Evolutionary conservation across 2,888 invertebrate species (phyloP).

Genomic region (Oscheius sp.): DNA sequence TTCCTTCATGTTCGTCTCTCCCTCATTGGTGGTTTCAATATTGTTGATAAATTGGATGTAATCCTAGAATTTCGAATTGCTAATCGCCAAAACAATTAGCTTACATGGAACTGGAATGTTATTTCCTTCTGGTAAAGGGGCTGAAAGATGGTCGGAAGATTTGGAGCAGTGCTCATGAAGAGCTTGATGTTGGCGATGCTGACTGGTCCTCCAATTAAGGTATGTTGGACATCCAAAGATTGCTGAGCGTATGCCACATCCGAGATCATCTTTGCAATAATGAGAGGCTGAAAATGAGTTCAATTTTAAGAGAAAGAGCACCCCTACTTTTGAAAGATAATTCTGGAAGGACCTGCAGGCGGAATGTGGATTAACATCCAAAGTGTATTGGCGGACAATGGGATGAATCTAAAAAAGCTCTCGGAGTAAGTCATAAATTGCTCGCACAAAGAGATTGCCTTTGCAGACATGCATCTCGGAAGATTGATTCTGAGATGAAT

Average conservation of each 20-base stretch:
- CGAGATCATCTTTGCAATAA: background rate
- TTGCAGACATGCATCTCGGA: background rate
- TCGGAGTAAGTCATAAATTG: background rate
- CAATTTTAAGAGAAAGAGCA: background rate
- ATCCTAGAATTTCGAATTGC: background rate
- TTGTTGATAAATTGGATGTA: background rate
- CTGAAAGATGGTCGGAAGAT: constrained; percentile 1
- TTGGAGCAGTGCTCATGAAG: constrained; percentile 5
- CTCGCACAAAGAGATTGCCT: too few species aligned
- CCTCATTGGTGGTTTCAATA: background rate
- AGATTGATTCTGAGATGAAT: background rate
- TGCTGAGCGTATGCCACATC: background rate
- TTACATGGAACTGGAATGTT: background rate
- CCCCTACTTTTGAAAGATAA: background rate
- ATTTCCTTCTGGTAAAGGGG: background rate
- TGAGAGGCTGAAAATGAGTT: background rate
- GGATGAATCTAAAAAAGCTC: background rate
- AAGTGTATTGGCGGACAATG: constrained; percentile 5
- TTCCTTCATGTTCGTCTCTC: background rate
- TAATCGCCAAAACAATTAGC: too few species aligned
- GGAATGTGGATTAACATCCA: constrained; percentile 1
- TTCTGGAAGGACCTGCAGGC: background rate
- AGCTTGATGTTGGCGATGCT: background rate
- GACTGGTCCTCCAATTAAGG: background rate
- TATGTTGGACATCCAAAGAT: background rate